Conservation (phyloP, 1,140 invertebrate genomes). For the Sipha flava region DNA sequence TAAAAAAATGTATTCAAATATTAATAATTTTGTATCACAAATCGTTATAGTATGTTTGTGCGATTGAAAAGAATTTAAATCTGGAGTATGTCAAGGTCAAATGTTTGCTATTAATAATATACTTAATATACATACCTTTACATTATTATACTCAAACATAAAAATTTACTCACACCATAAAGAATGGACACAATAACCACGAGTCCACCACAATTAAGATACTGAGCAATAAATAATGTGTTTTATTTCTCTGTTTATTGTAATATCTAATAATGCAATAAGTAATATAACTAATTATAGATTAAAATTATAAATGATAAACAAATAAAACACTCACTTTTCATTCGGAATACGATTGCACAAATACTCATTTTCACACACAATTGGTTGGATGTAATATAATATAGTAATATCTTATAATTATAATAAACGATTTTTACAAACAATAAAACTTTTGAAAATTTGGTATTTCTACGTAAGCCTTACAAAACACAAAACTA, state of each 20-base stretch:
- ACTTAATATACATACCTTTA: slow-evolving; percentile 2
- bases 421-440: too few species aligned
- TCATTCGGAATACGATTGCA: too few species aligned
- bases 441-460: too few species aligned
- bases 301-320: too few species aligned
- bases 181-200: not conserved
- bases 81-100: slow-evolving; percentile 23
- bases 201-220: not conserved
- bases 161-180: not conserved
- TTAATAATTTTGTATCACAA: not conserved
- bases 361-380: too few species aligned
- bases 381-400: too few species aligned
- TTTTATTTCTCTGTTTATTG: not conserved
- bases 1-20: not conserved
- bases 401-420: too few species aligned
- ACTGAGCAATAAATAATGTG: not conserved
- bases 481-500: too few species aligned
- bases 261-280: too few species aligned
- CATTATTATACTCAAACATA: not conserved
- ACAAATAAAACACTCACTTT: too few species aligned
- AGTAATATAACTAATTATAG: too few species aligned
- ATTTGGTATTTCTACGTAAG: too few species aligned
- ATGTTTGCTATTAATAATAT: not conserved
- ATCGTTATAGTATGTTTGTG: slow-evolving; percentile 10
- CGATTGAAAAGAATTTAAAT: slow-evolving; percentile 33